Percentiles rank a stretch among this genome's conserved stretches.
Conservation (phyloP, 1,140 invertebrate genomes). For the Ceratitis capitata region DNA sequence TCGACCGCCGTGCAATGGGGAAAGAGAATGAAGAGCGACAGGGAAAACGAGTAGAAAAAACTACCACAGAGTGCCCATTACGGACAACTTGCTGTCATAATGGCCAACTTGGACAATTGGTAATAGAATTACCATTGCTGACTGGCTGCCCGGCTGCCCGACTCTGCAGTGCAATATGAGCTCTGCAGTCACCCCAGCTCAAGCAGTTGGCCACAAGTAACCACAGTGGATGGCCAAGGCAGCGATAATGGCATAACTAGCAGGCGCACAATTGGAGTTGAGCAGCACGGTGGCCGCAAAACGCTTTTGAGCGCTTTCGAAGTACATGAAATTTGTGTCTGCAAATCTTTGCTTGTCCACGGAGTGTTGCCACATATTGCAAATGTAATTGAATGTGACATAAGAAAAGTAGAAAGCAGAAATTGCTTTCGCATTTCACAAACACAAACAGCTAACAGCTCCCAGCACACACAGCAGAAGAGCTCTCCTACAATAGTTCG, state of each 20-base stretch:
- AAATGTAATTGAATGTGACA: conserved; percentile 35
- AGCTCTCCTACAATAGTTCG: too few relatives aligned
- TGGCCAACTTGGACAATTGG: conserved; percentile 25
- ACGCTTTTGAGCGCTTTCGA: neutral
- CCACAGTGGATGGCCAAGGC: neutral
- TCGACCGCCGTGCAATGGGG: neutral
- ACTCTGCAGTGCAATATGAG: neutral
- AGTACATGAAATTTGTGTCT: neutral
- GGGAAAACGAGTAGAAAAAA: neutral
- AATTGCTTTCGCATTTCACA: conserved; percentile 20
- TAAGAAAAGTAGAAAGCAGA: conserved; percentile 11
- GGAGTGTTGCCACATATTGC: conserved; percentile 21
- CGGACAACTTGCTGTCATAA: neutral
- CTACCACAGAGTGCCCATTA: neutral
- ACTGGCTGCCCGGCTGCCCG: too few relatives aligned
- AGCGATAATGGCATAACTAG: neutral
- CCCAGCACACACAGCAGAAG: neutral
- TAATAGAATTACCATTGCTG: conserved; percentile 13
- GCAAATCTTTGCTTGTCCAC: neutral
- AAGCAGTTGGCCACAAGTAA: too few relatives aligned
- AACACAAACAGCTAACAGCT: neutral
- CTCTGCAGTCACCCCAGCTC: neutral
- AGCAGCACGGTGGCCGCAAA: neutral
- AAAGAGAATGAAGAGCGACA: neutral
- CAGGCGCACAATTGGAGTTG: neutral